Conservation (phyloP, 1,140 invertebrate genomes). For the Bombus affinis region DNA sequence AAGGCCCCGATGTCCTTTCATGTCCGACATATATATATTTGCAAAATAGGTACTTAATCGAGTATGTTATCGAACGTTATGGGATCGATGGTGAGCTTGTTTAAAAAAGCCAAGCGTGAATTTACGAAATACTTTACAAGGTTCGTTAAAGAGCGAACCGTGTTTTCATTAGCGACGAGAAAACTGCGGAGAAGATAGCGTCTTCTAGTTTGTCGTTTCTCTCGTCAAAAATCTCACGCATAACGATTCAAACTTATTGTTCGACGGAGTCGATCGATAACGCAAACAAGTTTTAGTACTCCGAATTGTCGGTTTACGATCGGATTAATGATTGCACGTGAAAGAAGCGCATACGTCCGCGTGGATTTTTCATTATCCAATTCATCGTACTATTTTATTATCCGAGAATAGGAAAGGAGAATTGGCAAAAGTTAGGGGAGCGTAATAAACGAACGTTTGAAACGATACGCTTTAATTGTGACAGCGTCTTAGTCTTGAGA, state of each 20-base stretch:
- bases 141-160: not conserved
- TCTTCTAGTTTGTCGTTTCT: not conserved
- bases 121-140: too few species aligned
- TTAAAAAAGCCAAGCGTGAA: too few species aligned
- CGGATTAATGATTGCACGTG: not conserved
- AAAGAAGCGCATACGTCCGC: not conserved
- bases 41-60: too few species aligned
- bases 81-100: too few species aligned
- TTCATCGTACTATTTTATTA: not conserved
- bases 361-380: not conserved
- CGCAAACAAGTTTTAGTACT: constrained; percentile 7
- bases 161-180: not conserved
- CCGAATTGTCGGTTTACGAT: not conserved
- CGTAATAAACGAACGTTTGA: not conserved
- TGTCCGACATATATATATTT: too few species aligned
- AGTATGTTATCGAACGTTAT: too few species aligned
- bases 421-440: not conserved
- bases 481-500: not conserved
- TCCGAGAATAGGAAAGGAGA: too few species aligned
- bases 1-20: too few species aligned
- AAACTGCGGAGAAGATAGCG: not conserved
- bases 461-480: not conserved
- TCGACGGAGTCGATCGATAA: not conserved
- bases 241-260: not conserved
- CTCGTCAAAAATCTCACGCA: not conserved